These are phyloP conservation scores for Macrobrachium rosenbergii DNA, from an alignment of 1,140 invertebrate species.

Conservation along the genomic window DNA sequence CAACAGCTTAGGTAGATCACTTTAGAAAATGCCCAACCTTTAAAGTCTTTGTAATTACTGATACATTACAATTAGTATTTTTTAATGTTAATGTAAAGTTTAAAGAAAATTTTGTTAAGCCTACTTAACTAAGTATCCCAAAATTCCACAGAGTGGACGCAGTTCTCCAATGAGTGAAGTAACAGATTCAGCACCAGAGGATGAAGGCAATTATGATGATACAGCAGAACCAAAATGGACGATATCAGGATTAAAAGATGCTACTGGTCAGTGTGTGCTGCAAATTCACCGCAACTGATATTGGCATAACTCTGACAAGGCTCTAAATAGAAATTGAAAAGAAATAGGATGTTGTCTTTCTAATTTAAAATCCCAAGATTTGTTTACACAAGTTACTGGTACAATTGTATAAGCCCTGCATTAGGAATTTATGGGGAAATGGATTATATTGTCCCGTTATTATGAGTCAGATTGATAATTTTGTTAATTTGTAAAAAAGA, in stretches of 20 bases:
- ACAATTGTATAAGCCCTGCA: no score
- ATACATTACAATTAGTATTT: neutral
- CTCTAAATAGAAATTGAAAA: neutral
- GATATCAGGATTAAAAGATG: conserved; percentile 63
- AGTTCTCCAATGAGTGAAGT: conserved; percentile 66
- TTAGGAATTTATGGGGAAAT: no score
- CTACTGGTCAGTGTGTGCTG: conserved; percentile 63
- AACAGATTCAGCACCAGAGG: conserved; percentile 65
- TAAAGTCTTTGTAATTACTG: neutral
- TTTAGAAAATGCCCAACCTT: neutral
- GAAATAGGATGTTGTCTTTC: neutral
- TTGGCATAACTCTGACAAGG: neutral
- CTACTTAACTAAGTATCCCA: no score
- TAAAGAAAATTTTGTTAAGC: neutral
- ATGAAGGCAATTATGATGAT: conserved; percentile 58
- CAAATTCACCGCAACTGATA: conserved; percentile 64
- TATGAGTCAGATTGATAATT: no score
- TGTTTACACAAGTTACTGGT: no score
- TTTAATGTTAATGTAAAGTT: no score
- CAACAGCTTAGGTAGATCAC: neutral
- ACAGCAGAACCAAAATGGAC: conserved; percentile 62
- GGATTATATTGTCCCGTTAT: no score
- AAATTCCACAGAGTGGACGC: conserved; percentile 51
- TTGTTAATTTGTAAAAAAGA: no score
- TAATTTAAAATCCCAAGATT: neutral